Evolutionary conservation across 2,113 vertebrate species (phyloP).

Genomic region (Oenanthe melanoleuca): DNA sequence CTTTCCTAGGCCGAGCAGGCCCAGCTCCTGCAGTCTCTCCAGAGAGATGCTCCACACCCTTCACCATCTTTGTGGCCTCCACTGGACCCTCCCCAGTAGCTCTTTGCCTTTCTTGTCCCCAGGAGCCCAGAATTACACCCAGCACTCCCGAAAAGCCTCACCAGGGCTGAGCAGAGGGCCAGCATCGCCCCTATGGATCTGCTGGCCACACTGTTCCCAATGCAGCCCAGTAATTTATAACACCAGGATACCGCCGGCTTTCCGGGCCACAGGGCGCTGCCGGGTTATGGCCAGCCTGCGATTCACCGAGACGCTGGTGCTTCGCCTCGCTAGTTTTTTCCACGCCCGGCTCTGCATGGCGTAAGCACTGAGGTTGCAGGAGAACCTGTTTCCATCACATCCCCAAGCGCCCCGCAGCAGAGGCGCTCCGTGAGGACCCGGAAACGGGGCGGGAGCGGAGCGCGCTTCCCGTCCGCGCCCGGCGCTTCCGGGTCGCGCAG

Average conservation of each 20-base stretch:
- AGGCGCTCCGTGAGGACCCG: no score
- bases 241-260: no score
- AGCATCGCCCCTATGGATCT: background rate
- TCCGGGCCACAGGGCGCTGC: background rate
- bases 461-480: background rate
- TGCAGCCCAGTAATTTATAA: no score
- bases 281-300: background rate
- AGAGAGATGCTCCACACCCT: background rate
- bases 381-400: no score
- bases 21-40: background rate
- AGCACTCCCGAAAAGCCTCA: background rate
- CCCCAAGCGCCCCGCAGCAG: no score
- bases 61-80: background rate
- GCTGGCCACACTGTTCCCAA: background rate
- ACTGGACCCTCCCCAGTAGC: no score
- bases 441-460: rapidly evolving
- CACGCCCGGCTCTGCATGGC: no score
- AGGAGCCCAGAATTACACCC: background rate
- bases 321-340: no score
- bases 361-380: no score
- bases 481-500: background rate
- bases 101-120: no score
- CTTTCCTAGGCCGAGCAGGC: background rate
- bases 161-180: background rate
- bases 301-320: background rate